phyloP scores from a whole-genome alignment of 2,888 invertebrate genomes.

The Embidobia sp. region DNA sequence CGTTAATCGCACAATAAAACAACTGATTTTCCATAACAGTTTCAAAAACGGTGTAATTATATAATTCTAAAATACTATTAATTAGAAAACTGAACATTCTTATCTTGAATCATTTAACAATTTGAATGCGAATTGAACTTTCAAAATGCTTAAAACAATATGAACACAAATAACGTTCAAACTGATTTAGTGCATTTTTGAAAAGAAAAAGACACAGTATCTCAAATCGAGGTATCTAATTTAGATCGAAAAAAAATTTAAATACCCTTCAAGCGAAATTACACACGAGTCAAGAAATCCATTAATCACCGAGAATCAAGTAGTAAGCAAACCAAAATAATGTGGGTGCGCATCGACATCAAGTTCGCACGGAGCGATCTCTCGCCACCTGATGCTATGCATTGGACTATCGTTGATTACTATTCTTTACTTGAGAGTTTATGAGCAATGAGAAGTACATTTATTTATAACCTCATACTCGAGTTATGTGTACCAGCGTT shows the following conservation, averaged over 20 bases:
- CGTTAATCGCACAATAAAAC: too few relatives aligned
- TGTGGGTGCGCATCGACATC: conserved; percentile 49
- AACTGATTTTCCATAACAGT: too few relatives aligned
- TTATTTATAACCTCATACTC: conserved; percentile 49
- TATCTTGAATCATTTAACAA: too few relatives aligned
- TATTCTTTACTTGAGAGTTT: conserved; percentile 53
- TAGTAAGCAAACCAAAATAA: conserved; percentile 54
- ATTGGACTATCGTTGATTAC: conserved; percentile 44
- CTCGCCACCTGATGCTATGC: conserved; percentile 59
- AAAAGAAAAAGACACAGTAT: conserved; percentile 1
- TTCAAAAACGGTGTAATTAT: too few relatives aligned
- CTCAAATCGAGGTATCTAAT: conserved; percentile 29
- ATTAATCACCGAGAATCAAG: conserved; percentile 60
- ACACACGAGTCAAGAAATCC: conserved; percentile 55
- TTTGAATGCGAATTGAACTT: background rate
- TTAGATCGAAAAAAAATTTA: conserved; percentile 22
- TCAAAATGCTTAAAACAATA: background rate
- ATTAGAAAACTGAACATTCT: too few relatives aligned
- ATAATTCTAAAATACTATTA: too few relatives aligned
- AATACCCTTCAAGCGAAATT: conserved; percentile 46
- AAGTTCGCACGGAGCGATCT: conserved; percentile 32
- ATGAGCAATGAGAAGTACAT: conserved; percentile 48
- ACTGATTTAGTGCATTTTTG: conserved; percentile 10
- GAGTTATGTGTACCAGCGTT: conserved; percentile 40
- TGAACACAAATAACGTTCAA: background rate